These are phyloP conservation scores for Drosophila rellima DNA, from an alignment of 2,888 invertebrate species.

Conservation along the genomic window DNA sequence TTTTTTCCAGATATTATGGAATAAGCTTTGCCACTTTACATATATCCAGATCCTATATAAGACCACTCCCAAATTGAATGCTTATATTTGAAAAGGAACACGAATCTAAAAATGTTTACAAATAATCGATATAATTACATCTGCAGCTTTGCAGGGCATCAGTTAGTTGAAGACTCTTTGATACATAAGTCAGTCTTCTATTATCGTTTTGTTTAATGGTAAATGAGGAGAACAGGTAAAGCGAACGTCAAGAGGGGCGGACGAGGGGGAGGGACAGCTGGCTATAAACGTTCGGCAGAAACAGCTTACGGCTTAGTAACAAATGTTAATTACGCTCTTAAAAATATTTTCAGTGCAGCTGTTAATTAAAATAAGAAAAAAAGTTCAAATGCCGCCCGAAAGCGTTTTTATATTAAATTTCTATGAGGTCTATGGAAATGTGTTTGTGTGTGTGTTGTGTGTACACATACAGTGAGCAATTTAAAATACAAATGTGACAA, in stretches of 20 bases:
- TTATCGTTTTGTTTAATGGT: not conserved
- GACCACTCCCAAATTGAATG: too few species aligned
- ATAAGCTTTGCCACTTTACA: too few species aligned
- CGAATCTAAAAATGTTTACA: not conserved
- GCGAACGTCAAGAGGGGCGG: not conserved
- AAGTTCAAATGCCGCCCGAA: conserved; percentile 4
- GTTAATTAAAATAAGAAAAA: conserved; percentile 56
- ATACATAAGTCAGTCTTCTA: not conserved
- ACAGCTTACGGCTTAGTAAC: conserved; percentile 39
- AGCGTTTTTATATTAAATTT: conserved; percentile 4
- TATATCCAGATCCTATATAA: too few species aligned
- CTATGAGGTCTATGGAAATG: conserved; percentile 1
- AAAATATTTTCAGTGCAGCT: conserved; percentile 51
- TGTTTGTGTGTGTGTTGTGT: conserved; percentile 3
- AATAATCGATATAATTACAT: not conserved
- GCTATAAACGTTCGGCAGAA: not conserved
- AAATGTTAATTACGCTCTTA: conserved; percentile 56
- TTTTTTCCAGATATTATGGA: too few species aligned
- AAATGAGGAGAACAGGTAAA: conserved; percentile 35
- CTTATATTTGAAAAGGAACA: too few species aligned
- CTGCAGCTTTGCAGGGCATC: conserved; percentile 7
- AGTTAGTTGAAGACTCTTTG: not conserved
- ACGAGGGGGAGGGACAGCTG: not conserved
- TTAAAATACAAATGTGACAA: conserved; percentile 69
- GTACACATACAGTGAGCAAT: conserved; percentile 8